phyloP scores from a whole-genome alignment of 2,113 vertebrate genomes.

The Nibea albiflora region DNA sequence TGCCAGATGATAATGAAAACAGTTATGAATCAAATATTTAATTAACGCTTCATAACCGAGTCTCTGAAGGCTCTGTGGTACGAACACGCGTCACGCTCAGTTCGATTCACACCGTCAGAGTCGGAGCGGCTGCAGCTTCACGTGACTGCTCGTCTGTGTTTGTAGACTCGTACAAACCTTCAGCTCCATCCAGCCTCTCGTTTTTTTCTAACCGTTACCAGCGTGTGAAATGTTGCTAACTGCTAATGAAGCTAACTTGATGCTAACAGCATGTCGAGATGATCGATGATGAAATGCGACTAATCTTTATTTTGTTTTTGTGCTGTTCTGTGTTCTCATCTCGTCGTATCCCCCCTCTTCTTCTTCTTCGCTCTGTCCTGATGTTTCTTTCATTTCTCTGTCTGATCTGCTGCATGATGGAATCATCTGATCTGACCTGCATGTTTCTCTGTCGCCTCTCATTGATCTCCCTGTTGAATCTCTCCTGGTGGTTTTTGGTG shows the following conservation, averaged over 20 bases:
- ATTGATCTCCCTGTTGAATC: constrained; percentile 29
- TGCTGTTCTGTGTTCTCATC: constrained; percentile 82
- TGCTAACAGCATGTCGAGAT: constrained; percentile 80
- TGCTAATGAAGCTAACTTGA: constrained; percentile 69
- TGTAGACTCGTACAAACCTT: not conserved
- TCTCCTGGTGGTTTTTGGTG: constrained; percentile 52
- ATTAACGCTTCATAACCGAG: too few relatives aligned
- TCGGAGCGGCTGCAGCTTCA: not conserved
- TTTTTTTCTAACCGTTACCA: constrained; percentile 44
- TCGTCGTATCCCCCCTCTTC: constrained; percentile 5
- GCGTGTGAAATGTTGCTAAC: constrained; percentile 53
- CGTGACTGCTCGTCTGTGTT: constrained; percentile 13
- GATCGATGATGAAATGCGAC: constrained; percentile 81
- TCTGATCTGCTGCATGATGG: constrained; percentile 43
- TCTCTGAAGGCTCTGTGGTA: too few relatives aligned
- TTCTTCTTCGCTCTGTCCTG: constrained; percentile 2
- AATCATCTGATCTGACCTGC: constrained; percentile 36
- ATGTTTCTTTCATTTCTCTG: constrained; percentile 29
- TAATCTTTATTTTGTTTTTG: constrained; percentile 85
- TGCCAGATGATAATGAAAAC: too few relatives aligned
- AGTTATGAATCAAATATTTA: too few relatives aligned
- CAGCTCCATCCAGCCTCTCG: constrained; percentile 30
- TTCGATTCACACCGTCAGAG: too few relatives aligned
- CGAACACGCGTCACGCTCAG: too few relatives aligned
- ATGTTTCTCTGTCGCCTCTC: constrained; percentile 70